Base-by-base conservation (phyloP, 1,140 invertebrate genomes). In the Pseudomyrmex sp. region DNA sequence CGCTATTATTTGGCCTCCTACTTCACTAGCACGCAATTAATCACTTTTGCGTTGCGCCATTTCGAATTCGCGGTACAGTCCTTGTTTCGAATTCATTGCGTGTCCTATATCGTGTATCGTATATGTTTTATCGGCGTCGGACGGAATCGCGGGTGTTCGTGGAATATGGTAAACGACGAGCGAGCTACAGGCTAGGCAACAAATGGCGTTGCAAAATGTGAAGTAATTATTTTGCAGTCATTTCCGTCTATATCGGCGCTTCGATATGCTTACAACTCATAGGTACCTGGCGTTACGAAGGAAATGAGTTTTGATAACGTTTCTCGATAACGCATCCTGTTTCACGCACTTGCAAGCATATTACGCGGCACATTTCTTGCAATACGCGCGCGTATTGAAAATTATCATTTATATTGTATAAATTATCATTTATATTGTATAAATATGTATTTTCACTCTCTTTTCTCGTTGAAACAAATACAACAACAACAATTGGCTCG, bases 301-400 rank as follows among this genome's bases (percentile, higher is more conserved):
- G 68, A 86, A 87, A 87, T 75, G 82, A 87, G 80, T 12, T 65
- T 26, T 13, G 50, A 52, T 52, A 52, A 52, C 50, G 50, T 52
- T 52, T 10, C 18, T 15, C 68, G 85, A 86, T 86, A 86, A 82
- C 61, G 61, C 68, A 63, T 73, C 46, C 68, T 65, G 63, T 82
- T 85, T 58, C 74, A 65, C 75, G 75, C 62, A 46, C 5, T 0
- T 48, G 74, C 70, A n/a, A 18, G 59, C 79, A 66, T 59, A 65
- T 73, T 79, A 86, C 70, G 65, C 73, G 46, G 80, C 69, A 75
- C 59, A 76, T 86, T 86, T 87, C 35, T 35, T 35, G 35, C 35
- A 54, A 50, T 52, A 35, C 20, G 23, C 44, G 15, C 18, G 8
- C 13, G 20, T 70, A 46, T 63, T 26, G 59, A 18, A 50, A 80